phyloP scores from a whole-genome alignment of 1,140 invertebrate species.

The Lepidostoma basale region DNA sequence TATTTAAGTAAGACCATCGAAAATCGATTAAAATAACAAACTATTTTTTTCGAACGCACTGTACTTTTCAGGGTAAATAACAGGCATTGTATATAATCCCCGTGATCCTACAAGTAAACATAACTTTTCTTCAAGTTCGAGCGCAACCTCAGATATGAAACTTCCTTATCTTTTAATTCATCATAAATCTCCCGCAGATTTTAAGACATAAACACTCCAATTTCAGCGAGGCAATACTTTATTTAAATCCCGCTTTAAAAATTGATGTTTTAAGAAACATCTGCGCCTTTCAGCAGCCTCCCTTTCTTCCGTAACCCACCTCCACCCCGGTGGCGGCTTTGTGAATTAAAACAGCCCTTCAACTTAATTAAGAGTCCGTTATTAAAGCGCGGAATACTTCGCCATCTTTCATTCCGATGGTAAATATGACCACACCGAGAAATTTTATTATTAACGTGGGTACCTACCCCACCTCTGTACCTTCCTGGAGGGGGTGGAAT shows the following conservation, averaged over 20 bases:
- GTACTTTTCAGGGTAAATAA: too few species aligned
- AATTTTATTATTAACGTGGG: slow-evolving; percentile 11
- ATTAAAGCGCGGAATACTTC: slow-evolving; percentile 40
- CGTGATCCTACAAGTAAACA: too few species aligned
- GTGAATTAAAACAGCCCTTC: slow-evolving; percentile 45
- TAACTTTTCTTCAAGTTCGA: too few species aligned
- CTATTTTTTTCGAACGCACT: too few species aligned
- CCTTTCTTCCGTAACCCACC: not conserved
- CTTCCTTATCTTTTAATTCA: too few species aligned
- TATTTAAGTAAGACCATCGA: too few species aligned
- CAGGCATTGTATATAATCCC: too few species aligned
- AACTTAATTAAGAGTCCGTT: slow-evolving; percentile 46
- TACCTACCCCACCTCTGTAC: not conserved
- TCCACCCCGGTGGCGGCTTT: slow-evolving; percentile 32
- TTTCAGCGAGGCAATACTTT: slow-evolving; percentile 6
- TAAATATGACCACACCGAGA: slow-evolving; percentile 28
- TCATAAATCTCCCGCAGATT: not conserved
- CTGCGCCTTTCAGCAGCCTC: not conserved
- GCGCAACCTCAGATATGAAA: too few species aligned
- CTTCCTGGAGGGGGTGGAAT: too few species aligned
- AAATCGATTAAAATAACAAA: too few species aligned
- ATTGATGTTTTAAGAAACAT: slow-evolving; percentile 25
- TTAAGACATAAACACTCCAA: not conserved
- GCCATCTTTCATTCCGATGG: slow-evolving; percentile 26
- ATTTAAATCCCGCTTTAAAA: slow-evolving; percentile 18